phyloP scores from a whole-genome alignment of 1,140 invertebrate genomes.

The Melitaea cinxia region DNA sequence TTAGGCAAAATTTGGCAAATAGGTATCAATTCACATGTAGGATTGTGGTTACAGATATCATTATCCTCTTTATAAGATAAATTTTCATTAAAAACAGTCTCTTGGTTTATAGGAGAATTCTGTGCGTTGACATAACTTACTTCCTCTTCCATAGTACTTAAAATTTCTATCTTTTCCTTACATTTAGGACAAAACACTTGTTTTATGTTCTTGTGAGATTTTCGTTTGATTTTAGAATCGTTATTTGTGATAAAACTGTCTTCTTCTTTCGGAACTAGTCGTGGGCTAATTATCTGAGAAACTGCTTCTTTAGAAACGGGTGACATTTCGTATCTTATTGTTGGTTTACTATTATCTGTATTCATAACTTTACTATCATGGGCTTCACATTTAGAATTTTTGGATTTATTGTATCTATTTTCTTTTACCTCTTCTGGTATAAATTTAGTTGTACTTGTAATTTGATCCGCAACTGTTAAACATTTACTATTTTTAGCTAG shows the following conservation, averaged over 20 bases:
- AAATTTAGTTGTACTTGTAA: constrained; percentile 50
- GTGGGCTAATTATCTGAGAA: constrained; percentile 21
- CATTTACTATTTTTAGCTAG: constrained; percentile 56
- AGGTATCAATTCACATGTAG: constrained; percentile 62
- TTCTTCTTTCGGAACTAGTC: constrained; percentile 24
- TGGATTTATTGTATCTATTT: constrained; percentile 30
- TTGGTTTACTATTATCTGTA: constrained; percentile 33
- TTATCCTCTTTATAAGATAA: constrained; percentile 36
- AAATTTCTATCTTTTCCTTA: constrained; percentile 57
- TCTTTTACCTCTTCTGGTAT: constrained; percentile 18
- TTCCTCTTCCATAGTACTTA: constrained; percentile 58
- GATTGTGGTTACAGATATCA: constrained; percentile 57
- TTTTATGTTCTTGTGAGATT: constrained; percentile 41
- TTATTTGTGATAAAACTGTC: constrained; percentile 8
- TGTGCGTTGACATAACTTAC: constrained; percentile 43
- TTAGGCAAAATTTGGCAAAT: constrained; percentile 61
- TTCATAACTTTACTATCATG: constrained; percentile 46
- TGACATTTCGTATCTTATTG: constrained; percentile 33
- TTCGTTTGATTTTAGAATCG: constrained; percentile 35
- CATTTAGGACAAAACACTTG: constrained; percentile 64
- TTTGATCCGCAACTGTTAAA: constrained; percentile 47
- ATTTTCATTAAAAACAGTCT: constrained; percentile 27
- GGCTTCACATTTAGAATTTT: constrained; percentile 32
- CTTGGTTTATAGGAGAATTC: constrained; percentile 33
- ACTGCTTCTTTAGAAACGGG: constrained; percentile 27